Conservation (phyloP, 2,797 vertebrate species). For the Silurus lanzhouensis region DNA sequence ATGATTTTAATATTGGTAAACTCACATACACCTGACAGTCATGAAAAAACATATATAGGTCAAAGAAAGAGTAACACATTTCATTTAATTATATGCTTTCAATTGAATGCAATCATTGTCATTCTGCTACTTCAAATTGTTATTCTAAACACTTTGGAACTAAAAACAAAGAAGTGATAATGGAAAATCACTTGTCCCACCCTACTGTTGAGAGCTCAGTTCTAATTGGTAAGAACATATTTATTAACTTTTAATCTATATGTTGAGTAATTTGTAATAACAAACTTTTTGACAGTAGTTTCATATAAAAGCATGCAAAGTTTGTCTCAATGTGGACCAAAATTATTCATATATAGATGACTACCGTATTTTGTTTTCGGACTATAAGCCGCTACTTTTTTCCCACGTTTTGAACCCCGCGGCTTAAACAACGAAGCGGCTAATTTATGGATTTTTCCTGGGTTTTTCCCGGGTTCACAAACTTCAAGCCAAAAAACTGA, state of each 20-base stretch:
- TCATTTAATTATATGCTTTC: neutral
- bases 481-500: too few relatives aligned
- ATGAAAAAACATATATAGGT: neutral
- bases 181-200: neutral
- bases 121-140: neutral
- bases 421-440: too few relatives aligned
- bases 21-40: neutral
- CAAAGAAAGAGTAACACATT: neutral
- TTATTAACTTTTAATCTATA: neutral
- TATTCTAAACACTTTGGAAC: neutral
- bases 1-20: neutral
- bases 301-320: neutral
- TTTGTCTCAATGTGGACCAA: neutral
- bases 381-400: too few relatives aligned
- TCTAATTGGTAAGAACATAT: neutral
- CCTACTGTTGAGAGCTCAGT: neutral
- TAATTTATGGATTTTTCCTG: too few relatives aligned
- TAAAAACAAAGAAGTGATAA: neutral
- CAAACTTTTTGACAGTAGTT: neutral
- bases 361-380: too few relatives aligned
- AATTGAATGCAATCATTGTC: neutral
- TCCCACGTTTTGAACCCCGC: too few relatives aligned
- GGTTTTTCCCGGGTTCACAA: too few relatives aligned
- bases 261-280: neutral
- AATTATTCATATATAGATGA: neutral